Evolutionary conservation across 2,113 vertebrate genomes (phyloP).

Genomic region (Hiodon alosoides): DNA sequence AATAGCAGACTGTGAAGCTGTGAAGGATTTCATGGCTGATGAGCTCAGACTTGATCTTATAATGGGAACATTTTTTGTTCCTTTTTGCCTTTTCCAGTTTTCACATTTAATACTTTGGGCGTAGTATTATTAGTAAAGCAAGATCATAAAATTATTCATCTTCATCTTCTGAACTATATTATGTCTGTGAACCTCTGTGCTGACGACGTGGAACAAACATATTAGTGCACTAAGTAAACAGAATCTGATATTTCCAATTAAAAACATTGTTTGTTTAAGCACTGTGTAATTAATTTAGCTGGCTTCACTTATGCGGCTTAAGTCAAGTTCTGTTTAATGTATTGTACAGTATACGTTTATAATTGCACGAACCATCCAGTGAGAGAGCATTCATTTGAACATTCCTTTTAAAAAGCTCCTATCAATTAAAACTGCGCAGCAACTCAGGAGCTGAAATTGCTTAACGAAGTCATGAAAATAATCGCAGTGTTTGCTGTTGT

Average conservation of each 20-base stretch:
- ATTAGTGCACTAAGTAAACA: neutral
- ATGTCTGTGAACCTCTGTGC: too few species aligned
- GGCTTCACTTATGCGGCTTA: neutral
- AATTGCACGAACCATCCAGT: neutral
- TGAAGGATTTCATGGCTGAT: constrained; percentile 46
- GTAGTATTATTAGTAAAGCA: too few species aligned
- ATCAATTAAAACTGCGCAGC: constrained; percentile 14
- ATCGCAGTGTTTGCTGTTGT: neutral
- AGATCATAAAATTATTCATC: too few species aligned
- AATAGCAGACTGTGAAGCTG: constrained; percentile 32
- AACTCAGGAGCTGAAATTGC: neutral
- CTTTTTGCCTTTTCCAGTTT: constrained; percentile 15
- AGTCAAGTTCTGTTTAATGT: neutral
- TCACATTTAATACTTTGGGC: neutral
- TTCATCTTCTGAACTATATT: too few species aligned
- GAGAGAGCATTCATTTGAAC: neutral
- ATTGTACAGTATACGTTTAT: neutral
- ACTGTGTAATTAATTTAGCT: neutral
- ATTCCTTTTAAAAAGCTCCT: neutral
- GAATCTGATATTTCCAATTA: constrained; percentile 6
- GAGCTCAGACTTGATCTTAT: constrained; percentile 41
- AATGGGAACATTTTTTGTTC: constrained; percentile 26
- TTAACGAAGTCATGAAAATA: constrained; percentile 3
- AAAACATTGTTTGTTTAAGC: constrained; percentile 11
- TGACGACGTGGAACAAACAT: neutral